These are phyloP conservation scores for Cottus gobio DNA, from an alignment of 2,113 vertebrate genomes.

Conservation along the genomic window DNA sequence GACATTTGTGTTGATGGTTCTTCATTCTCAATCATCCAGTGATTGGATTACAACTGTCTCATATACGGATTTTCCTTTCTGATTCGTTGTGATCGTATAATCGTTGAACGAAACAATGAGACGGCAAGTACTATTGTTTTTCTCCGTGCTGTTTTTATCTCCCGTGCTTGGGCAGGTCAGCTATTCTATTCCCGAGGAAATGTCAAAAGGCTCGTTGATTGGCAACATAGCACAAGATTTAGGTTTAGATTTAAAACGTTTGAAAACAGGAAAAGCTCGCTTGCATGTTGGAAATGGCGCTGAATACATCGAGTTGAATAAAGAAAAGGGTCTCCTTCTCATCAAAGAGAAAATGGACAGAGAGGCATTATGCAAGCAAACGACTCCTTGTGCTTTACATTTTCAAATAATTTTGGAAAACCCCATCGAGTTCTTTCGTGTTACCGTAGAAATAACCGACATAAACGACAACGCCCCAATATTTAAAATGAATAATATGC, in stretches of 20 bases:
- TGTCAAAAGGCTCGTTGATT: conserved; percentile 23
- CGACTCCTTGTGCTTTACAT: conserved; percentile 78
- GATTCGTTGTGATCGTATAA: not conserved
- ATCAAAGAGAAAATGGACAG: conserved; percentile 84
- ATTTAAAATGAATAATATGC: conserved; percentile 75
- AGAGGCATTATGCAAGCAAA: conserved; percentile 81
- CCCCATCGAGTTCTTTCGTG: conserved; percentile 81
- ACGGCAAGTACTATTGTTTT: not conserved
- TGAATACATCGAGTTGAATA: conserved; percentile 51
- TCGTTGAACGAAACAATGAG: not conserved
- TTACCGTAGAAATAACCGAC: conserved; percentile 81
- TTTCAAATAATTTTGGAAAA: conserved; percentile 62
- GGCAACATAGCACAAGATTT: conserved; percentile 77
- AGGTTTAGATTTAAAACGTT: conserved; percentile 68
- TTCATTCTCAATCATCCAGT: not conserved
- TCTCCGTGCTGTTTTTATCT: not conserved
- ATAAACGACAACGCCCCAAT: conserved; percentile 84
- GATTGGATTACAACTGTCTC: not conserved
- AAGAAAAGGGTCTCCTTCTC: conserved; percentile 41
- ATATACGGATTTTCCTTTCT: not conserved
- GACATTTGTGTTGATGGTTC: not conserved
- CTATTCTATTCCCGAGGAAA: conserved; percentile 10
- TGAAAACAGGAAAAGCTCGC: conserved; percentile 72
- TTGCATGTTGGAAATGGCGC: conserved; percentile 54
- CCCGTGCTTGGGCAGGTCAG: not conserved